phyloP scores from a whole-genome alignment of 2,888 invertebrate genomes.

The Synanthedon vespiformis region DNA sequence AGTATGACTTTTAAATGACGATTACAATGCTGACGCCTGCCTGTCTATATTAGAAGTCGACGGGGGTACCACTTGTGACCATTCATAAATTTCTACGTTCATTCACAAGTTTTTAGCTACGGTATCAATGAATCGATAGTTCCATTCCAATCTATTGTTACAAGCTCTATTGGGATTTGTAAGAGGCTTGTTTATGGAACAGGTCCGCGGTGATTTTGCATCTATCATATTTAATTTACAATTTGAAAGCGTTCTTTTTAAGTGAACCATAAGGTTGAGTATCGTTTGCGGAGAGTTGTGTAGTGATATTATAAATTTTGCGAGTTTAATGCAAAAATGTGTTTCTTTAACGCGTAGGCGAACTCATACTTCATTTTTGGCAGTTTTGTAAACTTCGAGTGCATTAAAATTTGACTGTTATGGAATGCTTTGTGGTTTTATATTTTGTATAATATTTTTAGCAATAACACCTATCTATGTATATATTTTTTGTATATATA shows the following conservation, averaged over 20 bases:
- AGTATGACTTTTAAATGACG: slow-evolving; percentile 37
- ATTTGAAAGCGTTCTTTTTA: neutral
- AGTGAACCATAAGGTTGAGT: neutral
- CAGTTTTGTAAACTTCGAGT: neutral
- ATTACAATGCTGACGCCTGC: slow-evolving; percentile 36
- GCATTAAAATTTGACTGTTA: too few relatives aligned
- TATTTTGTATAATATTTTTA: too few relatives aligned
- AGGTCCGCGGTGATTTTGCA: slow-evolving; percentile 15
- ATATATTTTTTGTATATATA: too few relatives aligned
- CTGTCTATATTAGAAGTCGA: slow-evolving; percentile 24
- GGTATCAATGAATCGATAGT: slow-evolving; percentile 23
- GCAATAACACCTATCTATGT: too few relatives aligned
- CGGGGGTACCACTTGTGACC: slow-evolving; percentile 38
- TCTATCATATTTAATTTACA: neutral
- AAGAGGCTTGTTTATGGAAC: slow-evolving; percentile 25
- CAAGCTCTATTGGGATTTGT: slow-evolving; percentile 14
- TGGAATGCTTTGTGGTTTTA: too few relatives aligned
- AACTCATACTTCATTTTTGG: slow-evolving; percentile 1
- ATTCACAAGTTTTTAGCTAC: slow-evolving; percentile 38
- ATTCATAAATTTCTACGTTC: slow-evolving; percentile 42
- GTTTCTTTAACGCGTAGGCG: neutral
- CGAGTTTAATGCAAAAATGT: neutral
- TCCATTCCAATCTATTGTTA: slow-evolving; percentile 22
- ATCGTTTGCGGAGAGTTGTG: neutral
- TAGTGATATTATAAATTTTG: neutral